Evolutionary conservation across 1,140 invertebrate species (phyloP).

Genomic region (Drosophila novamexicana): DNA sequence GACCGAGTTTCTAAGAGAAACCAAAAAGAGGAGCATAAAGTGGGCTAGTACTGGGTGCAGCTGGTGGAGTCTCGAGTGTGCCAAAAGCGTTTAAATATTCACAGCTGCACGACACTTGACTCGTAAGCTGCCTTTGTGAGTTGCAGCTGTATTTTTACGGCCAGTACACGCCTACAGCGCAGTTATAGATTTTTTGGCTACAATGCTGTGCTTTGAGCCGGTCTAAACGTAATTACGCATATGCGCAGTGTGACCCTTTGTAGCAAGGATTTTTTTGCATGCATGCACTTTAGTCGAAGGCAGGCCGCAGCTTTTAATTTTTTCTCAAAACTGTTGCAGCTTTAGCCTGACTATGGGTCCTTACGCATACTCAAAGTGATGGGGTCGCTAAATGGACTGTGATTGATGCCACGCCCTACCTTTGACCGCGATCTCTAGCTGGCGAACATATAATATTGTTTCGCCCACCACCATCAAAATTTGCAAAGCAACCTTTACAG

Average conservation of each 20-base stretch:
- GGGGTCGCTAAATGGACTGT: neutral
- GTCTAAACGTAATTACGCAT: neutral
- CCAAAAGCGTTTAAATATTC: slow-evolving; percentile 40
- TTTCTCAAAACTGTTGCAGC: no score
- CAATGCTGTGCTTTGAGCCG: neutral
- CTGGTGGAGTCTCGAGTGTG: slow-evolving; percentile 16
- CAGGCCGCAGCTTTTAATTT: no score
- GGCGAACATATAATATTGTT: neutral
- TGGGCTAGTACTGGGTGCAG: neutral
- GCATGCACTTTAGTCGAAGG: no score
- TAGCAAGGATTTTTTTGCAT: neutral
- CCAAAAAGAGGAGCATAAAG: neutral
- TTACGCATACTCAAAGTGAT: neutral
- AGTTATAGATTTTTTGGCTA: neutral
- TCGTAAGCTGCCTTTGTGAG: slow-evolving; percentile 3
- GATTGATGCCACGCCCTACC: neutral
- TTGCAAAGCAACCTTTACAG: no score
- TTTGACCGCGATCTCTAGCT: neutral
- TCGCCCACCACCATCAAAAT: no score
- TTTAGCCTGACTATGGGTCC: no score
- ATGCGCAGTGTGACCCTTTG: slow-evolving; percentile 1
- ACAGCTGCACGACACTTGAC: slow-evolving; percentile 26
- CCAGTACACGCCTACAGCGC: neutral
- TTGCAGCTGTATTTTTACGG: slow-evolving; percentile 20
- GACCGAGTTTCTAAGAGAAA: slow-evolving; percentile 7